These are phyloP conservation scores for Sphaeridia pumilis DNA, from an alignment of 2,888 invertebrate genomes.

Conservation along the genomic window DNA sequence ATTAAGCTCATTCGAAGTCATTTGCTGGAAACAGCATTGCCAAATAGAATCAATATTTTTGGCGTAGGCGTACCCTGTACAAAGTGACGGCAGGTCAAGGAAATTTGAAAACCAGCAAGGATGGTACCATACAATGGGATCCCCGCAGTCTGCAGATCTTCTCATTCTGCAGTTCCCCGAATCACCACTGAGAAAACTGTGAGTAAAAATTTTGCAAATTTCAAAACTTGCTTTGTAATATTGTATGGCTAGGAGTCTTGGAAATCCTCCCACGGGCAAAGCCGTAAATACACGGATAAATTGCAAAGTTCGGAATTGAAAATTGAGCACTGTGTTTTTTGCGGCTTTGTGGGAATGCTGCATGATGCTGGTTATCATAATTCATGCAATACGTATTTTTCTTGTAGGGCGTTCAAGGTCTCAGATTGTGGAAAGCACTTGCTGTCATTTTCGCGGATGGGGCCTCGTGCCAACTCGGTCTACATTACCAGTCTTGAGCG, in stretches of 20 bases:
- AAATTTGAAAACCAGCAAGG: constrained; percentile 10
- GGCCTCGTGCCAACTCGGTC: constrained; percentile 9
- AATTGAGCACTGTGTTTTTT: too few species aligned
- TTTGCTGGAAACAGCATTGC: too few species aligned
- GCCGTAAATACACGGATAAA: too few species aligned
- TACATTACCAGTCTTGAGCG: constrained; percentile 3
- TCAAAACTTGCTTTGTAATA: too few species aligned
- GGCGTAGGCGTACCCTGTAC: constrained; percentile 5
- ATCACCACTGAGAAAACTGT: constrained; percentile 4
- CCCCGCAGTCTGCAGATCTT: constrained; percentile 4
- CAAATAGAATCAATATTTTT: too few species aligned
- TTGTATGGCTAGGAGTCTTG: too few species aligned
- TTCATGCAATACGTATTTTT: neutral
- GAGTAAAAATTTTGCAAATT: neutral
- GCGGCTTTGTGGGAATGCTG: too few species aligned
- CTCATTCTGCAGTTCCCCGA: constrained; percentile 4
- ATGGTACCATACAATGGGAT: constrained; percentile 8
- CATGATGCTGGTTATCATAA: too few species aligned
- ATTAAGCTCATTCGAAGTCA: neutral
- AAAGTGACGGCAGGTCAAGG: neutral
- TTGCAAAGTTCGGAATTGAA: too few species aligned
- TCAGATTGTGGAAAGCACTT: constrained; percentile 12
- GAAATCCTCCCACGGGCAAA: too few species aligned
- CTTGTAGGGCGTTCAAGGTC: constrained; percentile 5
- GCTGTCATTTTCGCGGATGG: constrained; percentile 8